A percentile compares a stretch with the other conserved stretches of the same genome.
phyloP scores from a whole-genome alignment of 2,797 vertebrate genomes.

The Lepilemur septentrionalis region DNA sequence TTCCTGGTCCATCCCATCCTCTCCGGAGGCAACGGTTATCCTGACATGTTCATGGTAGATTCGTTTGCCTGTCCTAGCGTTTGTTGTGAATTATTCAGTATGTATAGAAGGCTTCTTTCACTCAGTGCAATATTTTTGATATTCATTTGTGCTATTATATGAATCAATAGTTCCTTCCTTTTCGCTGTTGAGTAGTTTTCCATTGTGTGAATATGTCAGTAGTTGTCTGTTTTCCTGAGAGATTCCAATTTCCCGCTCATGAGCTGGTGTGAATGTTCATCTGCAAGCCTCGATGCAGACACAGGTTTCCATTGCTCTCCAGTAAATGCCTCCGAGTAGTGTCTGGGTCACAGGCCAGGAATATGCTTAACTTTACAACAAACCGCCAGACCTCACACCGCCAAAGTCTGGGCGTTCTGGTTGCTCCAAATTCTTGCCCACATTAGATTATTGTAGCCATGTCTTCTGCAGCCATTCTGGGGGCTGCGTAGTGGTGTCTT shows the following conservation, averaged over 20 bases:
- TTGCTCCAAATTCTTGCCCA: not conserved
- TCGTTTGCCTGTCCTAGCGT: not conserved
- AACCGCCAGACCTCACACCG: not conserved
- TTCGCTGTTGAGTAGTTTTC: not conserved
- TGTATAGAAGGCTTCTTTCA: not conserved
- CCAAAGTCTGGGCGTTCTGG: not conserved
- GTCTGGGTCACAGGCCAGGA: not conserved
- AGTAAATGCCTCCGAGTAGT: not conserved
- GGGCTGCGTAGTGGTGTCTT: fast-evolving
- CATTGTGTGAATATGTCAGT: not conserved
- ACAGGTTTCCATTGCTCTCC: not conserved
- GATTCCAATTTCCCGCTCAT: not conserved
- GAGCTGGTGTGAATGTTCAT: not conserved
- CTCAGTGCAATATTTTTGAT: not conserved
- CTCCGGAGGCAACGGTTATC: not conserved
- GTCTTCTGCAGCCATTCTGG: not conserved
- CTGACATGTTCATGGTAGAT: not conserved
- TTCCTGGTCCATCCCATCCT: not conserved
- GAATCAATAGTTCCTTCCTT: not conserved
- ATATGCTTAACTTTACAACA: not conserved
- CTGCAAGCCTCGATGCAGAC: fast-evolving
- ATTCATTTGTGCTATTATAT: fast-evolving
- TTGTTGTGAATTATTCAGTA: not conserved
- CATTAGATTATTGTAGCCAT: not conserved
- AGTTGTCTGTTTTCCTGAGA: not conserved